Evolutionary conservation across 2,797 vertebrate genomes (phyloP), one percentile per base, ranked within the genome.

Genomic region (Amniataba percoides): DNA sequence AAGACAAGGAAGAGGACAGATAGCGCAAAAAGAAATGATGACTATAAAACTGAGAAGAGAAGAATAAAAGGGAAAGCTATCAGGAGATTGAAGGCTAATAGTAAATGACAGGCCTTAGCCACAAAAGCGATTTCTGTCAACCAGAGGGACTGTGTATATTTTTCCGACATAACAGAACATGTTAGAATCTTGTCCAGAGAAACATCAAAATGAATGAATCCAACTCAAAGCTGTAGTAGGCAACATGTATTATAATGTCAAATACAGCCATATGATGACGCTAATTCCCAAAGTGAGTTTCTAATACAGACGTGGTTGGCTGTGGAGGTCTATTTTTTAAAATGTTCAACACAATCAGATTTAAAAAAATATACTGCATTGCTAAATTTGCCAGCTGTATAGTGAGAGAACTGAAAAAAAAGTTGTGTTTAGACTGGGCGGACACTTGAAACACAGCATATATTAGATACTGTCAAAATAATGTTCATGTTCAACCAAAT

Each of bases 71-170:
- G 74, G 34, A 49, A 74, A 74, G 36, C 27, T 80, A 60, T 85
- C 72, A 77, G 82, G 64, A 77, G 23, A 48, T 39, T 58, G 66
- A 68, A 75, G 77, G 78, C 71, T 88, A 77, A 91, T 71, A 36
- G 11, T 43, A 79, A 88, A 82, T 76, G 91, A 87, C 82, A 87
- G 83, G 82, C 27, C 52, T 51, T 27, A 16, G 81, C 52, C 80
- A 71, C 70, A 52, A 66, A 81, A 71, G 61, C 5, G 42, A 84
- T 80, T 84, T 80, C 68, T 84, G 80, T 87, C 80, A 86, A 80
- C 71, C 43, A 31, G 19, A 80, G 71, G 63, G 80, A 88, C 75
- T 60, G 5, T 23, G 51, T 66, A 51, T 78, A 15, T 63, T 68
- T 61, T 40, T 72, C 45, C 68, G 64, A 34, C 55, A 87, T 56